A percentile compares a stretch with the other conserved stretches of the same genome.
Conservation (phyloP, 2,888 invertebrate species). For the Drosophila helvetica region DNA sequence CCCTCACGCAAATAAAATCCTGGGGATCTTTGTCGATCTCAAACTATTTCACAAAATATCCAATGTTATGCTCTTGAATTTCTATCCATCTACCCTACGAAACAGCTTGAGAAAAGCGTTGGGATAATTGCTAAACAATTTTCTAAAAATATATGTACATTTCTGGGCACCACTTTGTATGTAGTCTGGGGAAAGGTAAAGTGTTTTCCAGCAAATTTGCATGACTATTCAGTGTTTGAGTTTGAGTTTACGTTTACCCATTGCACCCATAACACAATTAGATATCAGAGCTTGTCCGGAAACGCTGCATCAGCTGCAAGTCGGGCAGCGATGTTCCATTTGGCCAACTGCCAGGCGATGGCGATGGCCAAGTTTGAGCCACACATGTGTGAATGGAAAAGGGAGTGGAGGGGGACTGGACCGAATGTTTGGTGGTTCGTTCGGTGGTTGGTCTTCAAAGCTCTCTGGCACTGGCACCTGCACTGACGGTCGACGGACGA, state of each 20-base stretch:
- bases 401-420: conserved; percentile 10
- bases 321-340: conserved; percentile 50
- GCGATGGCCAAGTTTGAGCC: conserved; percentile 28
- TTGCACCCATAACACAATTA: conserved; percentile 74
- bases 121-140: not conserved
- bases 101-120: not conserved
- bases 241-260: conserved; percentile 26
- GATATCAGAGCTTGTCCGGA: conserved; percentile 65
- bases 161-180: conserved; percentile 13
- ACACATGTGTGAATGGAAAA: conserved; percentile 13
- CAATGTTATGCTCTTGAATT: not conserved
- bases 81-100: too few relatives aligned
- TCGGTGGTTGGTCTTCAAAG: conserved; percentile 54
- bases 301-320: conserved; percentile 53
- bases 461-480: conserved; percentile 44
- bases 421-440: conserved; percentile 7
- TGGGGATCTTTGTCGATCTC: too few relatives aligned
- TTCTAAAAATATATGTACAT: not conserved
- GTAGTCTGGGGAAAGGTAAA: conserved; percentile 17
- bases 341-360: conserved; percentile 27
- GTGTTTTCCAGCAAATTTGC: conserved; percentile 34
- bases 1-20: too few relatives aligned
- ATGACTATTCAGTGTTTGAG: conserved; percentile 24
- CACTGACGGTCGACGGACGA: conserved; percentile 2
- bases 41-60: too few relatives aligned